Base-by-base conservation (phyloP, 2,888 invertebrate genomes). In the Parelbella ahira region DNA sequence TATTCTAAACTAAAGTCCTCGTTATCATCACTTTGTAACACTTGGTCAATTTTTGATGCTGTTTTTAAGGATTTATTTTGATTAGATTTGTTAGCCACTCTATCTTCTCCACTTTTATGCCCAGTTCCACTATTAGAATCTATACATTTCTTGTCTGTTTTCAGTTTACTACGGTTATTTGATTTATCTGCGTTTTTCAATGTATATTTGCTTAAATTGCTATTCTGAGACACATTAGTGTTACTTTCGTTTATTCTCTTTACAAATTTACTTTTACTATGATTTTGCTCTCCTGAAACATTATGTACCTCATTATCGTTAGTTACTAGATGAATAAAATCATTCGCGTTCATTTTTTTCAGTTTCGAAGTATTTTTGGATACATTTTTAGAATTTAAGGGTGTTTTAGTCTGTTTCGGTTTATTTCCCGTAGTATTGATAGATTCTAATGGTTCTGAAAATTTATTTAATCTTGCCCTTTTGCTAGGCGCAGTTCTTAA, bases 401-500 rank as follows among this genome's bases (percentile, higher is more conserved):
- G 60, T 33, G 56, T 63, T 46, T 58, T 57, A 0, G 60, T 58
- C 20, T 54, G 56, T 24, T 54, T 64, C 11, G 58, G 55, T 53
- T 54, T 60, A 32, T 60, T 49, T 18, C 21, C 21, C 1, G 42
- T 49, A 15, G 39, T 30, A 34, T 11, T 42, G 25, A 60, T 57
- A 21, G 63, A 55, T 53, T 68, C 64, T 37, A 59, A 64, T 0
- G 37, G 50, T 59, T 70, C 68, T 2, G 63, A 58, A 20, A 69
- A 29, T 44, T 68, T 68, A 48, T 70, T 71, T 3, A 76, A 51
- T 48, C 56, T 68, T 12, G 57, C 43, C 50, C 51, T 63, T 56
- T 78, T 80, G 21, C 6, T 27, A n/a, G 59, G 45, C 6, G 77
- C 68, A 12, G 74, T 69, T 11, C 43, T 46, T 9, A 59, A 49